Evolutionary conservation across 2,888 invertebrate genomes (phyloP).

Genomic region (Anagyrus pseudococci): DNA sequence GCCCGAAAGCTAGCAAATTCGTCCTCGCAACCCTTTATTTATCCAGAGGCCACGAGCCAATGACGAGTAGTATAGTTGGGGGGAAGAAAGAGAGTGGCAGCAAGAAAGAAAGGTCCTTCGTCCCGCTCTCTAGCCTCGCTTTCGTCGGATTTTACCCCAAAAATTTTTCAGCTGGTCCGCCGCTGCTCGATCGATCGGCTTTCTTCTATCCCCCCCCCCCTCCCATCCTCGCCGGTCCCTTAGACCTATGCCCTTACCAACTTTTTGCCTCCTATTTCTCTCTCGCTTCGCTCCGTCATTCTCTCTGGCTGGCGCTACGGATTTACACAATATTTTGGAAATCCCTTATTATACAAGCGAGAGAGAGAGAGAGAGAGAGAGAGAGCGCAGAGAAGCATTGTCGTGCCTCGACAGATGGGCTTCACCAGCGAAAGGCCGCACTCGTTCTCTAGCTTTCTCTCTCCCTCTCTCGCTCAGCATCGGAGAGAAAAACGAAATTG

Average conservation of each 20-base stretch:
- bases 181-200: no score
- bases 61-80: no score
- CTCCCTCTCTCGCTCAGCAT: neutral
- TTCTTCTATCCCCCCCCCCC: no score
- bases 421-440: neutral
- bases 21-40: slow-evolving; percentile 59
- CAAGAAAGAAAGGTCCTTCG: no score
- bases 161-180: slow-evolving; percentile 58
- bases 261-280: slow-evolving; percentile 14
- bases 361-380: neutral
- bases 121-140: no score
- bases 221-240: no score
- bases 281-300: neutral
- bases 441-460: neutral
- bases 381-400: slow-evolving; percentile 19
- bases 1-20: slow-evolving; percentile 30
- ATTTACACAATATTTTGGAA: slow-evolving; percentile 64
- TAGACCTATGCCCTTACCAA: no score
- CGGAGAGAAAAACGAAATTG: slow-evolving; percentile 41
- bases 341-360: slow-evolving; percentile 54
- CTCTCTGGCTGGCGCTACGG: slow-evolving; percentile 42
- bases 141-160: slow-evolving; percentile 56
- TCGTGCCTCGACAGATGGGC: slow-evolving; percentile 34
- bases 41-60: slow-evolving; percentile 46
- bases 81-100: slow-evolving; percentile 21